Evolutionary conservation across 2,888 invertebrate species (phyloP).

Genomic region (Tryphoninae sp.): DNA sequence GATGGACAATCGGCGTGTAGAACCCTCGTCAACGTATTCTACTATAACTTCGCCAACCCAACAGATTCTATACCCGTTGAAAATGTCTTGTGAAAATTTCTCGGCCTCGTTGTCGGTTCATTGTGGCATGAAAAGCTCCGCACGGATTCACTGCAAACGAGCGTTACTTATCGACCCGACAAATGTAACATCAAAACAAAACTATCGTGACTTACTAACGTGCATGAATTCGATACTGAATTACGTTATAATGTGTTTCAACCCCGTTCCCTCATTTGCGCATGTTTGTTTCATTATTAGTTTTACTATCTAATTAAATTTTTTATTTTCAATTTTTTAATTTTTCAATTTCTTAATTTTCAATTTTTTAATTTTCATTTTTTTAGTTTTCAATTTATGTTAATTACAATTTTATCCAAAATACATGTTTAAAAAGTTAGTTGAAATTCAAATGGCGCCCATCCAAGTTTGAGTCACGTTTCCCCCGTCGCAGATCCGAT

Average conservation of each 20-base stretch:
- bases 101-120: slow-evolving; percentile 7
- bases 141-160: slow-evolving; percentile 10
- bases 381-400: neutral
- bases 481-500: neutral
- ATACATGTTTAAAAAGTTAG: too few relatives aligned
- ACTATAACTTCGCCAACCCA: neutral
- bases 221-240: neutral
- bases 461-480: neutral
- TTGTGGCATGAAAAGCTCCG: neutral
- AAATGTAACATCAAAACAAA: slow-evolving; percentile 12
- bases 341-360: neutral
- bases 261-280: too few relatives aligned
- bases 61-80: slow-evolving; percentile 1
- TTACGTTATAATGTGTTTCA: too few relatives aligned
- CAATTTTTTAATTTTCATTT: too few relatives aligned
- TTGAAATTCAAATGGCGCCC: neutral
- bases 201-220: neutral
- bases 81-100: slow-evolving; percentile 11
- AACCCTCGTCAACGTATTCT: slow-evolving; percentile 48
- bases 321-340: neutral
- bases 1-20: slow-evolving; percentile 36
- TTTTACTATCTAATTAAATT: neutral
- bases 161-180: slow-evolving; percentile 23
- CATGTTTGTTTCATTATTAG: too few relatives aligned
- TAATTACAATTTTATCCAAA: neutral